Base-by-base conservation (phyloP, 2,797 vertebrate species). In the Taenioides sp. region DNA sequence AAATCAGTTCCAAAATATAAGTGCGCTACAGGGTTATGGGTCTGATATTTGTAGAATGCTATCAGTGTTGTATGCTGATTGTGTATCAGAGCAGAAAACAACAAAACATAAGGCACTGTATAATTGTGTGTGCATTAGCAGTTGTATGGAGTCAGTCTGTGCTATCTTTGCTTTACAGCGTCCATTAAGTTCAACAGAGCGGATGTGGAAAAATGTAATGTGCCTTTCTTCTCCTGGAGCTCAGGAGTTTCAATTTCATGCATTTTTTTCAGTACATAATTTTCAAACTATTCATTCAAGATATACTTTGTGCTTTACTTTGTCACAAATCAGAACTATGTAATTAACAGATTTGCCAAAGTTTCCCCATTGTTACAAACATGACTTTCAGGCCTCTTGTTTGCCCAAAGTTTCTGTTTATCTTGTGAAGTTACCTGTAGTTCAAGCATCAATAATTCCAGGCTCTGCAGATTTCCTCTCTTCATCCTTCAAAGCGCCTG, bases 361-460 rank as follows among this genome's bases (percentile, higher is more conserved):
- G 63, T 49, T 49, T 20, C 7, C 20, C 47, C 40, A 17, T 27
- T 27, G 5, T 17, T 65, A 49, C 23, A 28, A 79, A 34, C 70
- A 18, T 18, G 54, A 18, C 50, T 55, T 23, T 47, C 67, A 40
- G 20, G 77, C 69, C 50, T 52, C 63, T 71, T 71, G 55, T 81
- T 81, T 73, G 55, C 62, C 68, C 7, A 18, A 43, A 71, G 71
- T 65, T 74, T 78, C 37, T 50, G 0, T 81, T 47, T 74, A 63
- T 31, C 28, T 37, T 72, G 64, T 76, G 57, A 71, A 49, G 70
- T 76, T 65, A 76, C 75, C 65, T 77, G 63, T 71, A 71, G 74
- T 77, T 70, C 20, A 54, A 61, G 14, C 58, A 79, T 84, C 72
- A 77, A 69, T 84, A 54, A 74, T 78, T 79, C 57, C 22, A 28